phyloP scores from a whole-genome alignment of 2,113 vertebrate genomes.

The Grus americana region DNA sequence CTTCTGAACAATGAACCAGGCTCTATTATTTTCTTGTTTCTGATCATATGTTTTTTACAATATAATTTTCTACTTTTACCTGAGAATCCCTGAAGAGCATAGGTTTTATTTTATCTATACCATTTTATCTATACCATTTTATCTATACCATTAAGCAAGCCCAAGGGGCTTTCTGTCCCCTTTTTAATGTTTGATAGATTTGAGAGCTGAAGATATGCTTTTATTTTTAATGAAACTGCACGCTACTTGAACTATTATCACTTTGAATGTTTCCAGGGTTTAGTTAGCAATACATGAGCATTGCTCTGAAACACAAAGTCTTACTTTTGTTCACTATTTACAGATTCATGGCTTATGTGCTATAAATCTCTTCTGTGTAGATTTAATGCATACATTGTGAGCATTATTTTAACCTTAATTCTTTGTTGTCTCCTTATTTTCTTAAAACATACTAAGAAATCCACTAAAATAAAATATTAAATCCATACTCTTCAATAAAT shows the following conservation, averaged over 20 bases:
- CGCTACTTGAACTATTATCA: background rate
- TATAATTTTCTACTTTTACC: background rate
- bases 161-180: background rate
- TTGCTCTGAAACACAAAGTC: background rate
- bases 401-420: background rate
- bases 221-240: conserved; percentile 4
- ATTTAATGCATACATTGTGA: background rate
- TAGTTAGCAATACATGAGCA: background rate
- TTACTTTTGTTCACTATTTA: background rate
- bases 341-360: background rate
- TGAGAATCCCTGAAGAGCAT: background rate
- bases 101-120: background rate
- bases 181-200: background rate
- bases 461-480: background rate
- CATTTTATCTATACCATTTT: background rate
- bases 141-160: background rate
- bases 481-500: background rate
- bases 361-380: background rate
- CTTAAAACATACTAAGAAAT: background rate
- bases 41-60: background rate
- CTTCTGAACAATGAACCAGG: background rate
- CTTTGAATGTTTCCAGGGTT: background rate
- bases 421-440: background rate
- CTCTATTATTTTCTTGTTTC: background rate
- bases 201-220: background rate